Conservation (phyloP, 2,113 vertebrate species). For the Dicrurus megarhynchus region DNA sequence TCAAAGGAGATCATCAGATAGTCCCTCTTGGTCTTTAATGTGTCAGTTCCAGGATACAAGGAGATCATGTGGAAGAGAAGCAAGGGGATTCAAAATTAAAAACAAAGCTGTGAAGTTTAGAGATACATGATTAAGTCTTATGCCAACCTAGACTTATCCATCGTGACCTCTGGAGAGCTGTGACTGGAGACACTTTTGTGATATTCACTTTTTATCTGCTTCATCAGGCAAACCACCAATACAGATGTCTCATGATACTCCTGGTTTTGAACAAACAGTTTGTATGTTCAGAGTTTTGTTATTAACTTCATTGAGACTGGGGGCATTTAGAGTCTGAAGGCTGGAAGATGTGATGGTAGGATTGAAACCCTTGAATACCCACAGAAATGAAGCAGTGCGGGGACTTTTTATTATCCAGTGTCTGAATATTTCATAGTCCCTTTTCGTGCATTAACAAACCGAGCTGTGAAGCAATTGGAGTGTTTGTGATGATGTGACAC, state of each 20-base stretch:
- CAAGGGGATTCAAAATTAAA: background rate
- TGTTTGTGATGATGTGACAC: background rate
- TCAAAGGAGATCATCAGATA: background rate
- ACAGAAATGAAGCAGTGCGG: background rate
- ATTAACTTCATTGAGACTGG: background rate
- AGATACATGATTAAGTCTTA: background rate
- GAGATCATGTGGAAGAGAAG: background rate
- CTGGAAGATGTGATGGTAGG: background rate
- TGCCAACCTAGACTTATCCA: accelerated
- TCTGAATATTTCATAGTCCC: background rate
- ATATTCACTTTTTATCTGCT: background rate
- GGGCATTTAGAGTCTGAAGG: background rate
- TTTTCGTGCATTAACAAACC: background rate
- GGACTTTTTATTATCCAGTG: background rate
- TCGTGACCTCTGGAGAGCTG: background rate
- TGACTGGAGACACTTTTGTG: background rate
- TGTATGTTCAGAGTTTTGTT: background rate
- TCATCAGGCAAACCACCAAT: background rate
- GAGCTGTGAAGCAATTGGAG: background rate
- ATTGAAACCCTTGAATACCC: background rate
- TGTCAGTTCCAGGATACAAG: background rate
- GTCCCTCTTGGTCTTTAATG: background rate
- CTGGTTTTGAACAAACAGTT: background rate
- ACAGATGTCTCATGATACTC: background rate
- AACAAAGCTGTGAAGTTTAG: background rate